Evolutionary conservation across 2,888 invertebrate genomes (phyloP).

Genomic region (Callimorpha dominula): DNA sequence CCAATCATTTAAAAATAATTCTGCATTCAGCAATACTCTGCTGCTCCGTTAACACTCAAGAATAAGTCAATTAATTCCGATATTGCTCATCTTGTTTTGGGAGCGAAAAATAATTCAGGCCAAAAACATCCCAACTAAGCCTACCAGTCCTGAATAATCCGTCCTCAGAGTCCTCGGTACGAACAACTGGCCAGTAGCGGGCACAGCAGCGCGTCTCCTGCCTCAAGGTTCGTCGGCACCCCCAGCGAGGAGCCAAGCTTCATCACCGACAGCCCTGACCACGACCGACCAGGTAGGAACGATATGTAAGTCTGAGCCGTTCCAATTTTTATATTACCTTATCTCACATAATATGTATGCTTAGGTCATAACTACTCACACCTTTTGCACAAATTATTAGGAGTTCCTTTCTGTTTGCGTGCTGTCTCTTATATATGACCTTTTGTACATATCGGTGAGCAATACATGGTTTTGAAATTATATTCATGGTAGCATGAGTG

Average conservation of each 20-base stretch:
- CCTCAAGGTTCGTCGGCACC: constrained; percentile 76
- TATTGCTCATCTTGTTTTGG: neutral
- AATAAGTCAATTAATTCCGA: neutral
- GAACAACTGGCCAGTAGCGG: constrained; percentile 83
- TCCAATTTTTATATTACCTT: constrained; percentile 79
- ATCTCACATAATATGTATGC: constrained; percentile 51
- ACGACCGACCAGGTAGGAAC: constrained; percentile 85
- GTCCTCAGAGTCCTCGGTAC: constrained; percentile 81
- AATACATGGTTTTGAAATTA: constrained; percentile 20
- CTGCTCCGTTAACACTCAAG: neutral
- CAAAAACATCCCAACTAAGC: constrained; percentile 35
- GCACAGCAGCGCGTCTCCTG: constrained; percentile 80
- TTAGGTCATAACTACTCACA: constrained; percentile 39
- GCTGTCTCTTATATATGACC: constrained; percentile 19
- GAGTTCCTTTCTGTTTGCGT: constrained; percentile 29
- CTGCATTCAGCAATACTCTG: neutral
- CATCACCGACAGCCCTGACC: constrained; percentile 78
- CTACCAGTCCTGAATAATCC: constrained; percentile 46
- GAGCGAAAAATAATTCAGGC: neutral
- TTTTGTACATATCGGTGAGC: constrained; percentile 13
- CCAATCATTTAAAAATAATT: neutral
- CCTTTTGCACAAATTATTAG: constrained; percentile 35
- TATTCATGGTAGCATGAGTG: constrained; percentile 53
- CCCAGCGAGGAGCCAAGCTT: constrained; percentile 80
- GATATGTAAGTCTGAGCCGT: constrained; percentile 85